These are phyloP conservation scores for Ginglymostoma cirratum DNA, from an alignment of 2,113 vertebrate species.

Conservation along the genomic window DNA sequence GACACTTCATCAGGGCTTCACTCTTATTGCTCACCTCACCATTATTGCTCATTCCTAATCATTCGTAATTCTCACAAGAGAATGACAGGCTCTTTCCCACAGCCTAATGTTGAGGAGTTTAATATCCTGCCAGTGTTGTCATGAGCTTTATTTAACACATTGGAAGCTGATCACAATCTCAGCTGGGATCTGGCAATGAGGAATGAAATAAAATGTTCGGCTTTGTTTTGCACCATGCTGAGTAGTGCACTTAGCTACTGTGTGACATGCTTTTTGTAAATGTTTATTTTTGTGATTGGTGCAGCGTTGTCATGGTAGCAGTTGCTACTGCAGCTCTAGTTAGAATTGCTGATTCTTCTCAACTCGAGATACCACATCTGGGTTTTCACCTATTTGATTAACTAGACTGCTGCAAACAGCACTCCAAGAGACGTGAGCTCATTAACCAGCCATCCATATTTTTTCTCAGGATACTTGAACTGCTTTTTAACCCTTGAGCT, in stretches of 20 bases:
- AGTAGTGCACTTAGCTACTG: neutral
- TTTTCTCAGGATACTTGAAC: neutral
- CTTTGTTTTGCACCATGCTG: neutral
- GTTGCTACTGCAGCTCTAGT: neutral
- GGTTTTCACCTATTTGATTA: neutral
- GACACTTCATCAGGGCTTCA: no score
- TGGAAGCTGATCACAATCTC: neutral
- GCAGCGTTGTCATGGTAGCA: neutral
- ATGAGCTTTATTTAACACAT: neutral
- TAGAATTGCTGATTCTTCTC: neutral
- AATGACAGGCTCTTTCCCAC: neutral
- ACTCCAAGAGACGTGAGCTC: neutral
- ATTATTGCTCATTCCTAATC: neutral
- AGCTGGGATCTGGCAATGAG: neutral
- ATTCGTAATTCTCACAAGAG: neutral
- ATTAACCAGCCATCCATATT: neutral
- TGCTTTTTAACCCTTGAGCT: neutral
- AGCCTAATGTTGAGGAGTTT: neutral
- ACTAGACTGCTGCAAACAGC: neutral
- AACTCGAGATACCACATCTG: neutral
- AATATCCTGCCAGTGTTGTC: neutral
- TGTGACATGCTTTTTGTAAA: neutral
- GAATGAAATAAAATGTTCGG: neutral
- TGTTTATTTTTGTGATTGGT: neutral
- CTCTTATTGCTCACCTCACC: no score